Base-by-base conservation (phyloP, 64 coral and sea anemone species). In the Pocillopora verrucosa region DNA sequence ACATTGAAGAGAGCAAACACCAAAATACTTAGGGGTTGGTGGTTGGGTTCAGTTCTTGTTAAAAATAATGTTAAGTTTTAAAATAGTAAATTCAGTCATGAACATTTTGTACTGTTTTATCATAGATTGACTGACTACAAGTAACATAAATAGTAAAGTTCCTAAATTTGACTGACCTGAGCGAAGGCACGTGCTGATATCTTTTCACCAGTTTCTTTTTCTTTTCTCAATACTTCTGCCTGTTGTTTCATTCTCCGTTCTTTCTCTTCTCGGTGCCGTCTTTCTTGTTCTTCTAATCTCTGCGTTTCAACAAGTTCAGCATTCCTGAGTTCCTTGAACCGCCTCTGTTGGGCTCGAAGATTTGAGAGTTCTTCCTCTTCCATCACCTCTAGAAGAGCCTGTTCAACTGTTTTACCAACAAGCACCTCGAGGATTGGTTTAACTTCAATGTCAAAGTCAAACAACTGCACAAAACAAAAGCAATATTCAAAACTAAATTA, bases 251-350 rank as follows among this genome's bases (percentile, higher is more conserved):
- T 98, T 79, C 96, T 82, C 26, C 96, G 58, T 91, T 98, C 96
- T 62, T 98, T 98, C 83, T 98, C 96, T 88, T 98, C 96, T 59
- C 93, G 87, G 73, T 95, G 96, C 67, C 96, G 82, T 93, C 96
- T 89, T 68, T 98, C 96, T 60, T 98, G 96, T 89, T 98, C 96
- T 77, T 98, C 96, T 87, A 98, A 89, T 73, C 96, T 92, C 26
- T 98, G 96, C 5, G 96, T 98, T 68, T 98, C 96, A 4, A 98
- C 96, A 88, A 98, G 96, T 88, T 98, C 96, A 20, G 96, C 87
- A 95, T 98, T 98, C 59, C 96, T 76, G 25, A 98, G 84, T 80
- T 98, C 96, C 72, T 98, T 92, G 75, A 98, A 98, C 60, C 59
- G 61, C 80, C 96, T 87, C 74, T 98, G 96, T 59, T 98, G 96